These are phyloP conservation scores for Drosophila truncata DNA, from an alignment of 1,140 invertebrate species.

Conservation along the genomic window DNA sequence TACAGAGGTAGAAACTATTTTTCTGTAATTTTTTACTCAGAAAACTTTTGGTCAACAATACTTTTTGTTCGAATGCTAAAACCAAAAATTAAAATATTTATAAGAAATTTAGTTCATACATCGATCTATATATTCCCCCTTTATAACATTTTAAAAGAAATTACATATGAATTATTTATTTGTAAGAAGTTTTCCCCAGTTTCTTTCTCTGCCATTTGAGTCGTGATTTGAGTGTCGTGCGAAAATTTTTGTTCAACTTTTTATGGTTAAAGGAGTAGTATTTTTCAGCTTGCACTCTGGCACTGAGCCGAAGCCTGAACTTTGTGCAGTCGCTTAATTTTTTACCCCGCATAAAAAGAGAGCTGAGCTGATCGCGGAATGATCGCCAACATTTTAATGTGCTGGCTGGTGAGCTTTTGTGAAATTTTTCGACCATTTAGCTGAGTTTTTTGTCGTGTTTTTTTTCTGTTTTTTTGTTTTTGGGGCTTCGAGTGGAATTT, in stretches of 20 bases:
- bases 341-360: conserved; percentile 55
- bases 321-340: conserved; percentile 80
- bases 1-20: neutral
- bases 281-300: conserved; percentile 44
- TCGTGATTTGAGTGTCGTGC: conserved; percentile 83
- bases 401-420: conserved; percentile 46
- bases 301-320: conserved; percentile 59
- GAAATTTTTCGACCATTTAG: conserved; percentile 51
- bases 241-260: conserved; percentile 70
- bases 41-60: too few species aligned
- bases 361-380: conserved; percentile 21
- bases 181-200: rapidly evolving
- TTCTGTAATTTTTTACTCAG: too few species aligned
- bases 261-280: conserved; percentile 52
- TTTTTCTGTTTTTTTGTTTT: conserved; percentile 14
- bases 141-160: too few species aligned
- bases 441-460: conserved; percentile 33
- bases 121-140: too few species aligned
- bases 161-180: too few species aligned
- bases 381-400: conserved; percentile 63
- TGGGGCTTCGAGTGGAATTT: conserved; percentile 75
- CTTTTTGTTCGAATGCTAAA: too few species aligned
- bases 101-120: too few species aligned
- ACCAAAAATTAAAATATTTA: too few species aligned
- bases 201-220: conserved; percentile 35